Base-by-base conservation (phyloP, 1,140 invertebrate species). In the Ips nitidus region DNA sequence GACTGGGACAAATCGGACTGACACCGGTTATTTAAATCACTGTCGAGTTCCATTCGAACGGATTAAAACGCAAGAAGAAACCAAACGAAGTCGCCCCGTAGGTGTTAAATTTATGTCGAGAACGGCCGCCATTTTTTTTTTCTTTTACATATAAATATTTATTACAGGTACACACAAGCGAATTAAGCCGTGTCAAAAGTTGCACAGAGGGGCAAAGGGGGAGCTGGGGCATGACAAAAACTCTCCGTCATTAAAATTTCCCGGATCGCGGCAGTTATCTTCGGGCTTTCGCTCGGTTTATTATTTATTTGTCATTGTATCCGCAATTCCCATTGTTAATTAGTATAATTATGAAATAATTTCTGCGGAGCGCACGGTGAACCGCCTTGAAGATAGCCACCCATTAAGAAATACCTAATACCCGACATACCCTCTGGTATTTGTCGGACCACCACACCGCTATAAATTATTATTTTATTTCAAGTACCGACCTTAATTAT, bases 11-110 rank as follows among this genome's bases (percentile, higher is more conserved):
- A 66, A 66, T 66, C 55, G 56, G 55, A 57, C 42, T 66, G 64
- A 66, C 64, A 66, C 41, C 39, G 43, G 64, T 57, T 66, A 66
- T 66, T 66, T 66, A 66, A 66, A 66, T 66, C 64, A 66, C 37
- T 52, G 64, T 66, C 64, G 42, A 22, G 42, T 42, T 55, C 3
- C 52, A 56, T 66, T 56, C 40, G 41, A 58, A 58, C 5, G 55
- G 64, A 66, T 66, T 66, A 66, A 66, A 66, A 58, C 50, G 45
- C 22, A 22, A 22, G 22, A 50, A 50, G 56, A 52, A 66, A 57
- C 55, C 64, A 66, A 66, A 66, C 58, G 56, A 66, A 57, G 64
- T 59, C 56, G 37, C 22, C 42, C 47, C 37, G 64, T 66, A 66
- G 64, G 64, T 66, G 64, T 66, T 66, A 57, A 58, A 66, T 66